A percentile compares a stretch with the other conserved stretches of the same genome.
Conservation (phyloP, 2,113 vertebrate species). For the Seriola dumerili region DNA sequence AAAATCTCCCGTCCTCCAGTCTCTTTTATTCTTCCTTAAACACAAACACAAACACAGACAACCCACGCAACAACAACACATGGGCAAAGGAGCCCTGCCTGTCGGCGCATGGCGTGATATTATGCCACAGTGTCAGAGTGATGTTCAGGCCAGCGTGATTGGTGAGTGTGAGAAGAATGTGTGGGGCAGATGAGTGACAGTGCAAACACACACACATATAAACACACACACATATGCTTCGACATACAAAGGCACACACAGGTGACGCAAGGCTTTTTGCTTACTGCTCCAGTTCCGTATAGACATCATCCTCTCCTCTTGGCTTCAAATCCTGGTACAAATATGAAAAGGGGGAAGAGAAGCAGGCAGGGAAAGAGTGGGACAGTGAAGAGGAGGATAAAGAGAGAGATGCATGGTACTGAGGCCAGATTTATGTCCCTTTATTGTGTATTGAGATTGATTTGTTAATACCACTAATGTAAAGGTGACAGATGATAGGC, state of each 20-base stretch:
- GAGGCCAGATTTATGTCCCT: conserved; percentile 69
- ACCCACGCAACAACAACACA: conserved; percentile 68
- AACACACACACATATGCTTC: conserved; percentile 21
- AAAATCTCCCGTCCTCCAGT: conserved; percentile 52
- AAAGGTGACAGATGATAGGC: conserved; percentile 62
- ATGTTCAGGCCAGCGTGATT: conserved; percentile 70
- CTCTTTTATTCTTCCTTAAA: conserved; percentile 69
- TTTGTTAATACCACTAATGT: conserved; percentile 81
- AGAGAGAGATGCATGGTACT: conserved; percentile 32
- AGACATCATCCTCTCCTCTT: conserved; percentile 81
- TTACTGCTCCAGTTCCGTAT: conserved; percentile 85
- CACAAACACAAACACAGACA: conserved; percentile 69
- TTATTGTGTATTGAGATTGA: conserved; percentile 72
- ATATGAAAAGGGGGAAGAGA: conserved; percentile 46
- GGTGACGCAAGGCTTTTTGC: conserved; percentile 66
- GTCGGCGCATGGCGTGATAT: conserved; percentile 67
- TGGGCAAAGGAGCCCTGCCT: conserved; percentile 59
- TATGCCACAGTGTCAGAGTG: conserved; percentile 67
- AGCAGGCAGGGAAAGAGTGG: conserved; percentile 25
- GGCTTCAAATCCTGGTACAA: conserved; percentile 84
- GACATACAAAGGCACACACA: conserved; percentile 37
- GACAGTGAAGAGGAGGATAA: conserved; percentile 55
- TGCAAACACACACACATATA: conserved; percentile 24
- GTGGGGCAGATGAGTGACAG: conserved; percentile 63
- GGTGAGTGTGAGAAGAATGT: conserved; percentile 63